phyloP scores from a whole-genome alignment of 2,888 invertebrate genomes.

The Epinotia demarniana region DNA sequence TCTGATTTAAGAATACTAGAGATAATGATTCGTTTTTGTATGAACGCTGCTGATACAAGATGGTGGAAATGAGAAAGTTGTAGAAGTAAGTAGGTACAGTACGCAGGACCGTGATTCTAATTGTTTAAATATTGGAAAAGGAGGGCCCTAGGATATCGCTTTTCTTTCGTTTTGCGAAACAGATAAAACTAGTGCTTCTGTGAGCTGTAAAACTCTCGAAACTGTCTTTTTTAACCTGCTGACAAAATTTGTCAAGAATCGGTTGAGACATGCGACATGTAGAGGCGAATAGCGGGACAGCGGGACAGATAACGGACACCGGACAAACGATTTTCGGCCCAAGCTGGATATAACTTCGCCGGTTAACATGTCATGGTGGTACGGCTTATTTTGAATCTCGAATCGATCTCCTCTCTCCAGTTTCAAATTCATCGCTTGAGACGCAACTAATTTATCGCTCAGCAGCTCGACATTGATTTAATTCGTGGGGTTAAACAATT shows the following conservation, averaged over 20 bases:
- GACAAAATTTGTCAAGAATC: too few relatives aligned
- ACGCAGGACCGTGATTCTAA: neutral
- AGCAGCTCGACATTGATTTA: neutral
- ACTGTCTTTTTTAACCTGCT: too few relatives aligned
- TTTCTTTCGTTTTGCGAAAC: neutral
- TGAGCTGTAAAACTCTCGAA: too few relatives aligned
- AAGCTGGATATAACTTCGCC: too few relatives aligned
- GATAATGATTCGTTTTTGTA: constrained; percentile 19
- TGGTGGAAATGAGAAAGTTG: neutral
- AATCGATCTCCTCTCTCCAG: neutral
- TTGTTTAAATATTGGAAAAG: neutral
- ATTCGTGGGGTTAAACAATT: neutral
- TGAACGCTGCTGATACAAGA: neutral
- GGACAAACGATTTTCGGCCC: too few relatives aligned
- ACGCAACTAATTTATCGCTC: constrained; percentile 4
- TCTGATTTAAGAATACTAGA: constrained; percentile 25
- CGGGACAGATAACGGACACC: too few relatives aligned
- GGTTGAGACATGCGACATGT: too few relatives aligned
- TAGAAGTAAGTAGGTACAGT: neutral
- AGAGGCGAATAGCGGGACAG: too few relatives aligned
- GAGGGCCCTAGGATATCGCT: neutral
- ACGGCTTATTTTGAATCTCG: neutral
- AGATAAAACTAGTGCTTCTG: too few relatives aligned
- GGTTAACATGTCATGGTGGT: neutral
- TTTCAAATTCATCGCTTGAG: neutral